phyloP scores from a whole-genome alignment of 1,140 invertebrate species.

The Drosophila leontia region DNA sequence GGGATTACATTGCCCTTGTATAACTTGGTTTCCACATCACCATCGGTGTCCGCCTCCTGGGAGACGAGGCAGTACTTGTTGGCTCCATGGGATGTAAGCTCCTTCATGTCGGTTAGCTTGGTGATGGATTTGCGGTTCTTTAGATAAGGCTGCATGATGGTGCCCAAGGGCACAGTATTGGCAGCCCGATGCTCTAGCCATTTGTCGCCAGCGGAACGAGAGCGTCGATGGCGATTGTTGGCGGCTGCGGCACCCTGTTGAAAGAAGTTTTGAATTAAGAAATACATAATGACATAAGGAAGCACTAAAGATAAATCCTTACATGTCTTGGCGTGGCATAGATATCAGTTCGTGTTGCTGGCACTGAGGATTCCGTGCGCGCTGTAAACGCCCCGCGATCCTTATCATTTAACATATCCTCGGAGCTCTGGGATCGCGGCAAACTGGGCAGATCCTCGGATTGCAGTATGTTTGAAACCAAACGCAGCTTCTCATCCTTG shows the following conservation, averaged over 20 bases:
- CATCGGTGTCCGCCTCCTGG: constrained; percentile 95
- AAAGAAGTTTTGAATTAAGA: not conserved
- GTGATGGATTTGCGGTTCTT: constrained; percentile 93
- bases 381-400: constrained; percentile 52
- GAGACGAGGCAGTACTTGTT: constrained; percentile 96
- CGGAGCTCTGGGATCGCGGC: constrained; percentile 73
- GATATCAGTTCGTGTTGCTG: constrained; percentile 64
- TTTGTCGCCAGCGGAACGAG: constrained; percentile 91
- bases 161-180: constrained; percentile 90
- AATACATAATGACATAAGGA: too few species aligned
- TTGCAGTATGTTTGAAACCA: constrained; percentile 85
- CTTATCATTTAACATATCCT: constrained; percentile 70
- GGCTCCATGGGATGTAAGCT: constrained; percentile 90
- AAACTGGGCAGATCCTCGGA: constrained; percentile 76
- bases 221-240: constrained; percentile 91
- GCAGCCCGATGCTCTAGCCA: constrained; percentile 96
- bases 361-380: constrained; percentile 61
- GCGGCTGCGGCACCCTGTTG: constrained; percentile 87
- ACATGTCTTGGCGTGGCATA: constrained; percentile 75
- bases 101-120: constrained; percentile 90
- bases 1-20: constrained; percentile 97
- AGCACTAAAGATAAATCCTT: not conserved
- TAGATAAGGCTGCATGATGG: constrained; percentile 94
- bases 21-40: constrained; percentile 96
- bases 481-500: constrained; percentile 86